Percentiles rank a stretch among this genome's conserved stretches.
These are phyloP conservation scores for Microplitis demolitor DNA, from an alignment of 1,140 invertebrate species.

Conservation along the genomic window DNA sequence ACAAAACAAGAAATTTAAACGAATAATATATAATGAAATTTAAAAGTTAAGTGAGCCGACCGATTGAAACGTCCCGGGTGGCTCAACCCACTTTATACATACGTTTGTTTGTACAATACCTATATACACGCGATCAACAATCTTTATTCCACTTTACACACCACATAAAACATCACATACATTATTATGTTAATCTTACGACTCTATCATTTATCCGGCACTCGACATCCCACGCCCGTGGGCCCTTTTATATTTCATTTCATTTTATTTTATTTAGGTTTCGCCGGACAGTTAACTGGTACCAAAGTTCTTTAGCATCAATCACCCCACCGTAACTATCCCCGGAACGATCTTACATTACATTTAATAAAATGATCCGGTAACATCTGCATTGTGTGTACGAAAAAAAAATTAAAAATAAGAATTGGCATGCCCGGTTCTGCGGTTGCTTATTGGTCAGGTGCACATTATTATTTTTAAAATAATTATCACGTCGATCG, in stretches of 20 bases:
- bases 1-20: too few species aligned
- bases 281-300: background rate
- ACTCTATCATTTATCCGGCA: slow-evolving; percentile 23
- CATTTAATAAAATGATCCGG: slow-evolving; percentile 16
- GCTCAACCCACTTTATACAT: background rate
- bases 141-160: background rate
- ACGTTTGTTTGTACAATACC: background rate
- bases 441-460: background rate
- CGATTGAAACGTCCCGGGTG: slow-evolving; percentile 11
- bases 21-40: background rate
- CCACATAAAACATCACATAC: slow-evolving; percentile 20
- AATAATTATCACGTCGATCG: slow-evolving; percentile 14
- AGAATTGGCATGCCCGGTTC: slow-evolving; percentile 2
- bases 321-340: slow-evolving; percentile 51
- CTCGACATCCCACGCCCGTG: slow-evolving; percentile 22
- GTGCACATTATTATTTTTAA: slow-evolving; percentile 7
- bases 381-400: slow-evolving; percentile 29
- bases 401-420: slow-evolving; percentile 17
- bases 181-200: slow-evolving; percentile 40
- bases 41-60: background rate
- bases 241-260: slow-evolving; percentile 15
- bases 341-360: slow-evolving; percentile 29
- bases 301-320: slow-evolving; percentile 38
- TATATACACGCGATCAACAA: slow-evolving; percentile 6
- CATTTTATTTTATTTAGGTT: background rate